These are phyloP conservation scores for Chironomus riparius DNA, from an alignment of 2,888 invertebrate genomes.

Conservation along the genomic window DNA sequence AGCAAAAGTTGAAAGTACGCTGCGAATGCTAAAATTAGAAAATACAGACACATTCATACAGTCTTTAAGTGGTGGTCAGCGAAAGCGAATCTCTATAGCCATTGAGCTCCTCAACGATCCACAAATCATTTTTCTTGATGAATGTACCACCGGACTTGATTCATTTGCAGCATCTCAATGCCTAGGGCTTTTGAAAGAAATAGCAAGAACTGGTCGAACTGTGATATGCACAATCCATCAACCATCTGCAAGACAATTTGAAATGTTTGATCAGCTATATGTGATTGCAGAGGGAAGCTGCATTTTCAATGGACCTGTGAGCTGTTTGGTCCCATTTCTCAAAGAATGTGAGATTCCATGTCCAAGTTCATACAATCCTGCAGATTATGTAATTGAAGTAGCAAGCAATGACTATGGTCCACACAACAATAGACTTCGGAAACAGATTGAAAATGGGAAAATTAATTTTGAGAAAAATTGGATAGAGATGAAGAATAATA, in stretches of 20 bases:
- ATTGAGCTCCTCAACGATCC: constrained; percentile 87
- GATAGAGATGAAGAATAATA: constrained; percentile 53
- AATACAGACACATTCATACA: constrained; percentile 58
- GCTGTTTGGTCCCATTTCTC: constrained; percentile 67
- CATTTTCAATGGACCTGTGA: constrained; percentile 71
- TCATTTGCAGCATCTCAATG: constrained; percentile 76
- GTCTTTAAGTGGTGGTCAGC: constrained; percentile 78
- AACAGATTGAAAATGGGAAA: too few relatives aligned
- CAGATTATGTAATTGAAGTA: constrained; percentile 72
- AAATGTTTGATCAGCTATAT: constrained; percentile 83
- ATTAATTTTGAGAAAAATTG: constrained; percentile 35
- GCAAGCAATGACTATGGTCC: constrained; percentile 69
- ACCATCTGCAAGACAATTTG: constrained; percentile 75
- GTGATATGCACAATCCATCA: constrained; percentile 87
- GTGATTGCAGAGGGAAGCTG: constrained; percentile 71
- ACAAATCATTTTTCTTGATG: constrained; percentile 86
- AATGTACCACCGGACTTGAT: constrained; percentile 87
- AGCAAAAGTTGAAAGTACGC: constrained; percentile 46
- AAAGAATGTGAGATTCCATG: constrained; percentile 60
- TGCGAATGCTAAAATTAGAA: constrained; percentile 65
- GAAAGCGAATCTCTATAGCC: constrained; percentile 81
- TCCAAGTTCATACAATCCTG: constrained; percentile 84
- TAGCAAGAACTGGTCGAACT: constrained; percentile 76
- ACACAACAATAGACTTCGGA: constrained; percentile 31
- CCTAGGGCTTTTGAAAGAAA: constrained; percentile 63